Evolutionary conservation across 2,888 invertebrate species (phyloP).

Genomic region (Volucella zonaria): DNA sequence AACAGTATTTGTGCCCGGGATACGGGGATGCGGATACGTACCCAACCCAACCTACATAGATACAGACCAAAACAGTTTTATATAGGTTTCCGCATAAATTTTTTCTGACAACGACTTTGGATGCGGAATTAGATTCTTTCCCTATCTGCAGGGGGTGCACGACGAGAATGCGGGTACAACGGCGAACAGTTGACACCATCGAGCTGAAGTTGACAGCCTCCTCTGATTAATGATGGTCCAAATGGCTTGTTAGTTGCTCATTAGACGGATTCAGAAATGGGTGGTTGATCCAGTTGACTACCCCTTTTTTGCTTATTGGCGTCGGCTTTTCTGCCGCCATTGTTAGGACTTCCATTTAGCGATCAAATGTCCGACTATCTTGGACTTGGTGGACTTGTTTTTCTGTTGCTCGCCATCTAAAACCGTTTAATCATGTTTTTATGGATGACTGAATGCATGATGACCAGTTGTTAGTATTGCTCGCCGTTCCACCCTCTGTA

Average conservation of each 20-base stretch:
- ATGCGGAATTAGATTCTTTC: conserved; percentile 25
- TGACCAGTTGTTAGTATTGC: conserved; percentile 3
- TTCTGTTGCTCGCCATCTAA: not conserved
- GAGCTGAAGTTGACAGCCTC: conserved; percentile 3
- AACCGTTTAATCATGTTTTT: conserved; percentile 31
- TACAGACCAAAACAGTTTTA: no score
- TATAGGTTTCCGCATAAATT: not conserved
- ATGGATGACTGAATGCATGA: conserved; percentile 30
- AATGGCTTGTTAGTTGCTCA: conserved; percentile 47
- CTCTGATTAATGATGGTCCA: conserved; percentile 46
- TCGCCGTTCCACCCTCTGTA: not conserved
- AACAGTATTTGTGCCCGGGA: conserved; percentile 27
- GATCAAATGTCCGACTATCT: not conserved
- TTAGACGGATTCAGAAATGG: conserved; percentile 22
- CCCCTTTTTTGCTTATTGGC: conserved; percentile 18
- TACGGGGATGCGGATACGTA: not conserved
- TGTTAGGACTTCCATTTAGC: not conserved
- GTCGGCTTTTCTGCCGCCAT: conserved; percentile 6
- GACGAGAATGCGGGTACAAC: not conserved
- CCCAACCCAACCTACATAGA: no score
- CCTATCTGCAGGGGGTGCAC: not conserved
- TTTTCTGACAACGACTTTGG: conserved; percentile 5
- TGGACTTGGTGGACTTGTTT: not conserved
- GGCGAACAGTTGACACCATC: not conserved
- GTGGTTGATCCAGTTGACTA: not conserved